Evolutionary conservation across 2,888 invertebrate species (phyloP).

Genomic region (Sminthurinus aureus): DNA sequence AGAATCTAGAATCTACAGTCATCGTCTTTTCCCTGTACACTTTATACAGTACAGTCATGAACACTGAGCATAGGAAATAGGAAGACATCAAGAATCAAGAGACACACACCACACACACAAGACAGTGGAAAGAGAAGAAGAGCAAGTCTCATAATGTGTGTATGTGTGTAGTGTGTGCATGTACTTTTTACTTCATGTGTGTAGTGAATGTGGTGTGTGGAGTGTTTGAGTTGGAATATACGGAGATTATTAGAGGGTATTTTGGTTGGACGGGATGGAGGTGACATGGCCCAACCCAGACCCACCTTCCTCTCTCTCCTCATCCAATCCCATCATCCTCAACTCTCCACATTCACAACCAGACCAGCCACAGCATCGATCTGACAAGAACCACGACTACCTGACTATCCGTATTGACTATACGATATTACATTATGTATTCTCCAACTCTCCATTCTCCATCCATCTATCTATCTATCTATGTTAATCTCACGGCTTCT

Average conservation of each 20-base stretch:
- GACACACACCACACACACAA: too few relatives aligned
- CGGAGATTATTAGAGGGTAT: conserved; percentile 9
- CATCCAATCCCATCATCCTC: conserved; percentile 47
- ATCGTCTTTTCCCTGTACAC: too few relatives aligned
- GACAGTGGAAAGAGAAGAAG: neutral
- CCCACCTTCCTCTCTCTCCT: conserved; percentile 56
- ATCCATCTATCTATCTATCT: neutral
- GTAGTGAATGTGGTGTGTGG: neutral
- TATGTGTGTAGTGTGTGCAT: neutral
- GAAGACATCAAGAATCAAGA: too few relatives aligned
- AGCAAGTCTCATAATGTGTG: neutral
- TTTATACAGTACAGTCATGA: neutral
- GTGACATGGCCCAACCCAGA: conserved; percentile 49
- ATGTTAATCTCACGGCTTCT: too few relatives aligned
- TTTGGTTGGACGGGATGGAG: conserved; percentile 31
- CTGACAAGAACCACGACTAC: neutral
- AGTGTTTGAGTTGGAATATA: neutral
- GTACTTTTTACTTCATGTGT: neutral
- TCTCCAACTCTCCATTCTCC: neutral
- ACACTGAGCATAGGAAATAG: too few relatives aligned
- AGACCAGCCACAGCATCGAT: neutral
- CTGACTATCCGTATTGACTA: too few relatives aligned
- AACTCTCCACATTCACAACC: neutral
- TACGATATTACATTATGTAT: neutral
- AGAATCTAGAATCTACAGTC: too few relatives aligned